phyloP scores from a whole-genome alignment of 2,797 vertebrate genomes.

The Pelochelys cantorii region DNA sequence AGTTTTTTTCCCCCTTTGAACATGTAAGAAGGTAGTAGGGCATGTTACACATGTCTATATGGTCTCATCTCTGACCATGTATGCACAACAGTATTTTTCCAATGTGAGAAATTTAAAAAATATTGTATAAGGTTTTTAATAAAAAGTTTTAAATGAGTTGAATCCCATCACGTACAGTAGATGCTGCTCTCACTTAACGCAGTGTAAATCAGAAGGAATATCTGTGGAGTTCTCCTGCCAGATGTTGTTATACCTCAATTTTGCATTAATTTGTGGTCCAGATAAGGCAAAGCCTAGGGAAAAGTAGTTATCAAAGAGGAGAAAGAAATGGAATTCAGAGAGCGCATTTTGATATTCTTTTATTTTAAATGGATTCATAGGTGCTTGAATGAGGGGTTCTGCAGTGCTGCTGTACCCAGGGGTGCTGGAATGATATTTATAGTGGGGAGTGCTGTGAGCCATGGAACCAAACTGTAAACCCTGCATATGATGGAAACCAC shows the following conservation, averaged over 20 bases:
- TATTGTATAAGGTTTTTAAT: background rate
- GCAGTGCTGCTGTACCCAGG: too few species aligned
- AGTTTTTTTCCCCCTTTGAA: background rate
- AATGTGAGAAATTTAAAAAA: background rate
- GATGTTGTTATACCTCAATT: too few species aligned
- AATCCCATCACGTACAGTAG: background rate
- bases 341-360: background rate
- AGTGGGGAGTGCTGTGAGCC: too few species aligned
- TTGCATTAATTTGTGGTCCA: background rate
- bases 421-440: too few species aligned
- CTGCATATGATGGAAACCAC: too few species aligned
- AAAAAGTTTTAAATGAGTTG: slow-evolving; percentile 17
- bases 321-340: background rate
- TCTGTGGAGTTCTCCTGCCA: background rate
- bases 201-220: background rate
- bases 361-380: background rate
- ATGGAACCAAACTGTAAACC: too few species aligned
- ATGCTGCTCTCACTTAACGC: background rate
- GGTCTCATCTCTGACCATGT: background rate
- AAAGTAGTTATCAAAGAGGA: background rate
- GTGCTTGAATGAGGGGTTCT: too few species aligned
- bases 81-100: background rate
- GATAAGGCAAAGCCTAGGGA: background rate
- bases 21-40: background rate
- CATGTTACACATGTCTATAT: background rate